A percentile compares a stretch with the other conserved stretches of the same genome.
Evolutionary conservation across 2,888 invertebrate species (phyloP).

Genomic region (Amphipyra tragopoginis): DNA sequence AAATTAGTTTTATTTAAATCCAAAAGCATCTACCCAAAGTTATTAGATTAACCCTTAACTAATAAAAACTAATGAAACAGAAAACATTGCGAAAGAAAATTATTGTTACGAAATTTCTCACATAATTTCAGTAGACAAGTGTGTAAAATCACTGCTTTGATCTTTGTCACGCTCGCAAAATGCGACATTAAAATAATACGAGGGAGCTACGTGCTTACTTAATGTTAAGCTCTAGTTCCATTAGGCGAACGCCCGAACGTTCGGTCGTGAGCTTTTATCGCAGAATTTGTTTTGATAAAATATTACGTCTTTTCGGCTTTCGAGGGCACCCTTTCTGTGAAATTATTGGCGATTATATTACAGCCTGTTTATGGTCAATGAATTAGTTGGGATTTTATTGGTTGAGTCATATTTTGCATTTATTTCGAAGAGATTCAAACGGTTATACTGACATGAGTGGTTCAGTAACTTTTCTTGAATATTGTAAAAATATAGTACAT

Average conservation of each 20-base stretch:
- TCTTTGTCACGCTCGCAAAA: slow-evolving; percentile 60
- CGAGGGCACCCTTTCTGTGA: slow-evolving; percentile 39
- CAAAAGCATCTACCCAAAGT: slow-evolving; percentile 17
- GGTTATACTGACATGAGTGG: background rate
- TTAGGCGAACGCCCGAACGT: slow-evolving; percentile 53
- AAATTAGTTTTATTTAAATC: slow-evolving; percentile 54
- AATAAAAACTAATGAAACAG: slow-evolving; percentile 56
- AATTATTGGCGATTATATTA: slow-evolving; percentile 51
- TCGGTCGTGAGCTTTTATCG: slow-evolving; percentile 55
- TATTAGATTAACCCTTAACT: slow-evolving; percentile 47
- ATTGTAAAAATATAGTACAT: background rate
- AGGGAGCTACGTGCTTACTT: slow-evolving; percentile 59
- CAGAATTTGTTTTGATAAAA: slow-evolving; percentile 62
- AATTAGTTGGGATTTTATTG: slow-evolving; percentile 29
- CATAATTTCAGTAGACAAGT: slow-evolving; percentile 61
- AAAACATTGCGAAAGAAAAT: slow-evolving; percentile 54
- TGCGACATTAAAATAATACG: slow-evolving; percentile 64
- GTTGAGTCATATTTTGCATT: slow-evolving; percentile 4
- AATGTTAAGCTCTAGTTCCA: slow-evolving; percentile 59
- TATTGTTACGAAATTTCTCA: slow-evolving; percentile 56
- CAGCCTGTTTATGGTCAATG: slow-evolving; percentile 32
- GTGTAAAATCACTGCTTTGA: slow-evolving; percentile 61
- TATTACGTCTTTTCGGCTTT: slow-evolving; percentile 54
- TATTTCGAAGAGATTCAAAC: background rate
- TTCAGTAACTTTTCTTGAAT: background rate